Conservation (phyloP, 2,888 invertebrate genomes). For the Ditula angustiorana region DNA sequence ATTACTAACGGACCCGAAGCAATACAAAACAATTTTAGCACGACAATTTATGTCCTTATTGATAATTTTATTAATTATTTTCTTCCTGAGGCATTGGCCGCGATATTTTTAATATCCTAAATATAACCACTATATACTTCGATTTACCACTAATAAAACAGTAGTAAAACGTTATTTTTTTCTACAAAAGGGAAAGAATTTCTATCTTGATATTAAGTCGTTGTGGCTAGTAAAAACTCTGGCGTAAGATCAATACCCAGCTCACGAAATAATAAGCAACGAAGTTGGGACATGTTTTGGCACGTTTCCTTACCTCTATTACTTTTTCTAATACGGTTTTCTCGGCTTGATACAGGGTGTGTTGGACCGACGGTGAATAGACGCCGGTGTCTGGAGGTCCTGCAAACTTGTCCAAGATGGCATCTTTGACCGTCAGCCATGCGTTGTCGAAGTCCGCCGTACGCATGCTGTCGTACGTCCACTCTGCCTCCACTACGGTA, state of each 20-base stretch:
- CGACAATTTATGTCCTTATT: conserved; percentile 3
- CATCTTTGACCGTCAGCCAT: conserved; percentile 89
- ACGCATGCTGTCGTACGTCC: conserved; percentile 89
- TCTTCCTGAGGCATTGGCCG: conserved; percentile 9
- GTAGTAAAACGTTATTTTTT: background rate
- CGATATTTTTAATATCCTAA: background rate
- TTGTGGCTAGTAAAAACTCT: background rate
- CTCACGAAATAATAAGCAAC: no score
- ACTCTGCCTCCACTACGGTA: conserved; percentile 90
- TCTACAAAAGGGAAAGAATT: background rate
- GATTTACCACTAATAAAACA: no score
- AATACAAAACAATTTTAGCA: conserved; percentile 9
- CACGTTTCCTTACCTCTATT: conserved; percentile 83
- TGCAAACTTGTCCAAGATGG: conserved; percentile 90
- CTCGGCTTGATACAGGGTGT: conserved; percentile 90
- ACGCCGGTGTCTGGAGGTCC: conserved; percentile 90
- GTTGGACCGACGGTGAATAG: conserved; percentile 92
- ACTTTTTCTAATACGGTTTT: conserved; percentile 89
- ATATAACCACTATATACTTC: background rate
- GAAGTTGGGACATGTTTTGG: background rate
- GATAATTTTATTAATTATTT: conserved; percentile 14
- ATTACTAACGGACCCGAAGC: conserved; percentile 11
- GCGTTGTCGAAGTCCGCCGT: conserved; percentile 89
- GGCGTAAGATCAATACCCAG: background rate
- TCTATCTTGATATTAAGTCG: background rate